phyloP scores from a whole-genome alignment of 2,113 vertebrate species.

The Ameiurus melas region DNA sequence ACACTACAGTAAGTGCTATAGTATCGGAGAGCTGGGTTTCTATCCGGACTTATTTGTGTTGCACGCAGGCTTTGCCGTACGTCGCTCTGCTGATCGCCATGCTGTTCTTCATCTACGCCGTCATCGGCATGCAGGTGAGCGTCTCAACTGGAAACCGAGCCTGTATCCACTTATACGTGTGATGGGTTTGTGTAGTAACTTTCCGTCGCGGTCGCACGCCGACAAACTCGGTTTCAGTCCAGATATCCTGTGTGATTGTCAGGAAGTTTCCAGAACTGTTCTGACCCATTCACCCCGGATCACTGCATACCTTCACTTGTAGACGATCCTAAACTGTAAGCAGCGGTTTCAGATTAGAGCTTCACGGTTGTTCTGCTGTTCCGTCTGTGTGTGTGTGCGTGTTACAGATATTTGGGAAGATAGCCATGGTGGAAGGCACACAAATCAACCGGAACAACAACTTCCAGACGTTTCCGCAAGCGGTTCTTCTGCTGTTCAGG shows the following conservation, averaged over 20 bases:
- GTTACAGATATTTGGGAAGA: conserved; percentile 95
- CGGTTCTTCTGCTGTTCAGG: conserved; percentile 96
- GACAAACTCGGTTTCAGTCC: not conserved
- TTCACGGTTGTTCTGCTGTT: not conserved
- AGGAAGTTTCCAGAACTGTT: not conserved
- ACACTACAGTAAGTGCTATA: not conserved
- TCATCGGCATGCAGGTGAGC: conserved; percentile 98
- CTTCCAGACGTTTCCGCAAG: conserved; percentile 97
- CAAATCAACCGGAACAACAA: conserved; percentile 99
- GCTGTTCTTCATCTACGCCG: conserved; percentile 99
- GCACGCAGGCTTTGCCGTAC: conserved; percentile 87
- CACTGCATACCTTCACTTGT: not conserved
- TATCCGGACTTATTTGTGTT: conserved; percentile 29
- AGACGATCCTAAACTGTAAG: not conserved
- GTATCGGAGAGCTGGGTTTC: not conserved
- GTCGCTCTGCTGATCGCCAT: conserved; percentile 98
- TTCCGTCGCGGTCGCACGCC: not conserved
- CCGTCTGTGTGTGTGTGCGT: conserved; percentile 12
- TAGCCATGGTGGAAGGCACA: conserved; percentile 94
- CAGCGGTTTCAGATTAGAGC: not conserved
- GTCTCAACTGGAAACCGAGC: not conserved
- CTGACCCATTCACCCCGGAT: not conserved
- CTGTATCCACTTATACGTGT: not conserved
- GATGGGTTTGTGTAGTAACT: not conserved
- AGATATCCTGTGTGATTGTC: not conserved